Conservation (phyloP, 2,888 invertebrate species). For the Boloria euphrosyne region DNA sequence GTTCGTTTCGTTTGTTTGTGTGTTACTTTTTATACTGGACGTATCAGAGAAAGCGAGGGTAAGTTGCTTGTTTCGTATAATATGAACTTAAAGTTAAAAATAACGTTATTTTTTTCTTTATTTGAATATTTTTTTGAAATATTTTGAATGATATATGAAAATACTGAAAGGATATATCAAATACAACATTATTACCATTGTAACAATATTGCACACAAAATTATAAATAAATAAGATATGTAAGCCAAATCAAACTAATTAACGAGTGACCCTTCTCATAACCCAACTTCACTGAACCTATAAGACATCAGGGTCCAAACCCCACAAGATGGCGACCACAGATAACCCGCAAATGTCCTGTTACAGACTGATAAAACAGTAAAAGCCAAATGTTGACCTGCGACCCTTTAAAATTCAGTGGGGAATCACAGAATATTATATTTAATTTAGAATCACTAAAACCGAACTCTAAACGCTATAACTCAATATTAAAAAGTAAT, state of each 20-base stretch:
- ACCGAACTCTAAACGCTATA: neutral
- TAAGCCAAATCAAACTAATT: constrained; percentile 57
- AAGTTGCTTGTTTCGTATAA: no score
- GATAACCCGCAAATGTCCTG: constrained; percentile 72
- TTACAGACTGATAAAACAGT: constrained; percentile 69
- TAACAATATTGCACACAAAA: constrained; percentile 15
- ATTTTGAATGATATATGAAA: no score
- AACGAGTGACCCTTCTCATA: constrained; percentile 71
- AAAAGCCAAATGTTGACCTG: constrained; percentile 63
- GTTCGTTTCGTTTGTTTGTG: no score
- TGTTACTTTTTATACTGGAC: no score
- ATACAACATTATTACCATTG: neutral
- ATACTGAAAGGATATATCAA: no score
- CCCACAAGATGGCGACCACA: constrained; percentile 69
- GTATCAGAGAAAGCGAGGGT: no score
- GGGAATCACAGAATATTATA: constrained; percentile 44
- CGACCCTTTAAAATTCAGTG: constrained; percentile 49
- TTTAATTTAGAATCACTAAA: constrained; percentile 19
- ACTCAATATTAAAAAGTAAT: neutral
- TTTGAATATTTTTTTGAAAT: no score
- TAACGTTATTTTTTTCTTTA: no score
- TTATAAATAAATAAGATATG: constrained; percentile 33
- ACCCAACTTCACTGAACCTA: constrained; percentile 70
- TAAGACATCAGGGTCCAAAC: constrained; percentile 57
- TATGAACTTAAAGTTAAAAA: no score